Evolutionary conservation across 2,888 invertebrate species (phyloP), one percentile per base, ranked within the genome.

Genomic region (Coenonympha glycerion): DNA sequence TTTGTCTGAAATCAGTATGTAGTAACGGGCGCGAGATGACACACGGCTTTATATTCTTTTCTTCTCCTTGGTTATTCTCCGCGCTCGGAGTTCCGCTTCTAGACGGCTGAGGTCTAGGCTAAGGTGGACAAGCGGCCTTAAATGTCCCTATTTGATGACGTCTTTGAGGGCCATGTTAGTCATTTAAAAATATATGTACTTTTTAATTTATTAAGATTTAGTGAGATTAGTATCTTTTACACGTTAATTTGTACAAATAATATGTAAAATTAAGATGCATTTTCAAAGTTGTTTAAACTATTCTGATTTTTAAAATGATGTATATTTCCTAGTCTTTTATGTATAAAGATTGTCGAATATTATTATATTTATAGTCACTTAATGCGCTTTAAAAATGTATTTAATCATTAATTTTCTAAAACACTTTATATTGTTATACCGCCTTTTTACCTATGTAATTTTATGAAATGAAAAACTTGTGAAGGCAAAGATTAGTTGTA

Each of bases 351-450:
- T 39, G 15, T 41, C 19, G 24, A 41, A 30, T 28, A 19, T 39
- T 37, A 39, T 24, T 15, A 24, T 37, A 37, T 37, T 37, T 37
- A 37, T 37, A 37, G 13, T 37, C 13, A 22, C 37, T 13, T 39
- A 15, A 39, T 24, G 39, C 24, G 39, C 39, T 39, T 39, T 39
- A 24, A 39, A 39, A 24, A 39, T 39, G 39, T 39, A 39, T 39
- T 24, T 24, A 39, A 24, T 24, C 8, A 3, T 24, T 39, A 9
- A 24, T 6, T 21, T 13, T 11, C 6, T 11, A 5, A 19, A 21
- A 6, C 1, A 11, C 11, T 9, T 21, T 22, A 15, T 39, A 39
- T 22, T 15, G 13, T 24, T 39, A 5, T 8, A 15, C 39, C 39
- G 24, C 39, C 39, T 39, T 24, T 39, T 15, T 39, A n/a, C n/a